phyloP scores from a whole-genome alignment of 2,888 invertebrate genomes.

The Troides aeacus region DNA sequence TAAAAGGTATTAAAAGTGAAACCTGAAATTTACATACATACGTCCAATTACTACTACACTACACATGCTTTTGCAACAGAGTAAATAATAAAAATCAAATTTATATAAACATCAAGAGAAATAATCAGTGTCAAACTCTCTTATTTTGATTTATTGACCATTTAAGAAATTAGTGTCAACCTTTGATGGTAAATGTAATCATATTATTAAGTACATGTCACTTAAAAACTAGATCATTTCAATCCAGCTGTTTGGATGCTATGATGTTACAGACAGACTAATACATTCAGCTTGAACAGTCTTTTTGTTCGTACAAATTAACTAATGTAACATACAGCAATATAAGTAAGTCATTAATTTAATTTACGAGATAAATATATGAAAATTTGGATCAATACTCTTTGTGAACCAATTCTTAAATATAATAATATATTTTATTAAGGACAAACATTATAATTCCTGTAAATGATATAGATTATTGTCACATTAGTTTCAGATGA shows the following conservation, averaged over 20 bases:
- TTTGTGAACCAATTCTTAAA: neutral
- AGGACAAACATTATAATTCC: neutral
- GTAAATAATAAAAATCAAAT: too few relatives aligned
- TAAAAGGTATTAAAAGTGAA: neutral
- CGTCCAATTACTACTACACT: too few relatives aligned
- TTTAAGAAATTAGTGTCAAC: too few relatives aligned
- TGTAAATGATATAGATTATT: neutral
- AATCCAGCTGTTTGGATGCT: too few relatives aligned
- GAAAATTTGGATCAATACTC: neutral
- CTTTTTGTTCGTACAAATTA: neutral
- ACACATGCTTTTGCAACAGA: too few relatives aligned
- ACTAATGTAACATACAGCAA: neutral
- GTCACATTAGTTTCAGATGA: neutral
- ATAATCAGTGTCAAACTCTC: too few relatives aligned
- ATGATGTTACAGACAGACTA: neutral
- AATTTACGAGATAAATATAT: neutral
- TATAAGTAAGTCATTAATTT: neutral
- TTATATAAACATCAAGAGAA: too few relatives aligned
- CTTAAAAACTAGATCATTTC: too few relatives aligned
- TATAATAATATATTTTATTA: neutral
- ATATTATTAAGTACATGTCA: too few relatives aligned
- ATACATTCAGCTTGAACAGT: slow-evolving; percentile 4
- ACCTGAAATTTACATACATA: too few relatives aligned
- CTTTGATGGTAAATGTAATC: too few relatives aligned
- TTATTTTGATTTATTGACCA: too few relatives aligned